Base-by-base conservation (phyloP, 1,140 invertebrate species). In the Thaumetopoea pityocampa region DNA sequence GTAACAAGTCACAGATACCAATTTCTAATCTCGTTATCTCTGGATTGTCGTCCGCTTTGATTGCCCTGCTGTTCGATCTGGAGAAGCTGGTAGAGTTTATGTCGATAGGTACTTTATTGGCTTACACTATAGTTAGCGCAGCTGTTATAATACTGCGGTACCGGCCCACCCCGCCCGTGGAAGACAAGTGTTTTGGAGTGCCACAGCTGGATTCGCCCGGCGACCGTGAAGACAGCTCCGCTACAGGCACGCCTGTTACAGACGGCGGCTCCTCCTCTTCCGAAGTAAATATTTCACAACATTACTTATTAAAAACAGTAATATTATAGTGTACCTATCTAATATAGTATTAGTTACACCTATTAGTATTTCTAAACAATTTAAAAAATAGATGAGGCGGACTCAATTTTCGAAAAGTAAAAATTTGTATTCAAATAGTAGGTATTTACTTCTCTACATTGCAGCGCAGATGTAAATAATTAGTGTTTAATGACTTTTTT, bases 81-180 rank as follows among this genome's bases (percentile, higher is more conserved):
- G 90, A 95, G 59, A 95, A 95, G 51, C 86, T 98, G 7, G 95
- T 98, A 1, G 96, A 98, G 62, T 96, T 97, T 60, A 95, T 97
- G 93, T 96, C 94, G 0, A 97, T 97, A 54, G 96, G 96, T 0
- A 97, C 95, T 0, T 87, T 97, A 4, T 74, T 96, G 33, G 95
- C 95, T 0, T 97, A 97, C 66, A 96, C 94, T 3, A 95, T 97
- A 16, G 95, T 97, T 1, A 94, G 94, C 40, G 93, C 93, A 6
- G 92, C 93, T 38, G 93, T 97, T 1, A 94, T 97, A 22, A 92
- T 97, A 17, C 72, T 97, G 8, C 88, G 95, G 18, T 96, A 95
- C 69, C 81, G 90, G 12, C 93, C 93, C 0, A 49, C 81, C 2
- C 79, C 83, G 6, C 41, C 80, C 5, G 57, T 76, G 5, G 86